Conservation (phyloP, 2,113 vertebrate genomes). For the Zosterops hypoxanthus region DNA sequence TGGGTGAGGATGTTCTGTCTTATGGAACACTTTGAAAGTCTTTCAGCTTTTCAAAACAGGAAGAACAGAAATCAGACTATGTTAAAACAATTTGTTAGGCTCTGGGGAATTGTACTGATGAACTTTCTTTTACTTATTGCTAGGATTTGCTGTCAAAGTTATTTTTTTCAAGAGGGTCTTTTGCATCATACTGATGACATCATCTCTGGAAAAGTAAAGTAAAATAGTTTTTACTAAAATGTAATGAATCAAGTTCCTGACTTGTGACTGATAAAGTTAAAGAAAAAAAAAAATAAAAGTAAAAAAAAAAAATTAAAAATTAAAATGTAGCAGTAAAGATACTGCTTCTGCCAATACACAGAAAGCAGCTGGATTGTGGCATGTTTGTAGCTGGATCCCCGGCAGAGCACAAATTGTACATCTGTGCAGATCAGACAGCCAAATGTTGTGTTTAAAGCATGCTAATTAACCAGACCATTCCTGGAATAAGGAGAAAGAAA, state of each 20-base stretch:
- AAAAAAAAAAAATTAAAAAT: background rate
- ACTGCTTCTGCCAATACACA: background rate
- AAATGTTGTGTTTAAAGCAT: constrained; percentile 39
- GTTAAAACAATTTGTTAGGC: background rate
- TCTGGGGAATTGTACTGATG: background rate
- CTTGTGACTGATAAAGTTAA: background rate
- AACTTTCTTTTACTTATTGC: background rate
- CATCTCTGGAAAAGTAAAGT: background rate
- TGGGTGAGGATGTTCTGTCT: background rate
- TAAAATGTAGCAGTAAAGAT: background rate
- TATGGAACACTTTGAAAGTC: background rate
- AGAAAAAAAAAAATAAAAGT: background rate
- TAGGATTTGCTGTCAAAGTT: background rate
- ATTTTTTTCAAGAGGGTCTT: background rate
- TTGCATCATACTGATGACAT: background rate
- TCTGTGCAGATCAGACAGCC: constrained; percentile 39
- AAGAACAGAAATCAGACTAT: background rate
- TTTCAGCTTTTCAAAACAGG: background rate
- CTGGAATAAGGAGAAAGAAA: constrained; percentile 25
- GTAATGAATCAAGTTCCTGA: background rate
- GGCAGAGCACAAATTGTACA: constrained; percentile 39
- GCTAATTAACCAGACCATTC: constrained; percentile 38
- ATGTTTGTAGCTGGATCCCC: background rate
- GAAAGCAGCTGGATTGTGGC: constrained; percentile 28
- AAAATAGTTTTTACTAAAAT: background rate